Conservation (phyloP, 1,140 invertebrate species). For the Solen grandis region DNA sequence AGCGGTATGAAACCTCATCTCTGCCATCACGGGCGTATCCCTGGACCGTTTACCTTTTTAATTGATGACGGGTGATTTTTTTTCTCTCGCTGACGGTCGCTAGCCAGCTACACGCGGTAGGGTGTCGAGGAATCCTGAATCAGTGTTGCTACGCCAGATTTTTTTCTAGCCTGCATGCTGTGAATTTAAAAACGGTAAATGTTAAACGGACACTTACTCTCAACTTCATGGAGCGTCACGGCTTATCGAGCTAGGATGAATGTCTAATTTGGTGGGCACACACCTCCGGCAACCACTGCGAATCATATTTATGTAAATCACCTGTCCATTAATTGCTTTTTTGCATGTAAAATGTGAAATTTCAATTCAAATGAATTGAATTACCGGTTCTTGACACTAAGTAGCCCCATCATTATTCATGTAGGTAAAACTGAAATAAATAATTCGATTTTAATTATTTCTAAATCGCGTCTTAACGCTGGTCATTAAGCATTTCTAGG, state of each 20-base stretch:
- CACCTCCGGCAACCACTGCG: background rate
- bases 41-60: too few species aligned
- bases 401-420: conserved; percentile 48
- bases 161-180: background rate
- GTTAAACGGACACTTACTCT: background rate
- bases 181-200: background rate
- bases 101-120: too few species aligned
- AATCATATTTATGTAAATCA: conserved; percentile 37
- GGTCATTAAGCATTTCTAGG: too few species aligned
- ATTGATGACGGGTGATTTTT: too few species aligned
- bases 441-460: conserved; percentile 53
- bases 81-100: too few species aligned
- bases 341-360: conserved; percentile 45
- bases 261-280: conserved; percentile 1
- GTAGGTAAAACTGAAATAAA: conserved; percentile 44
- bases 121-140: too few species aligned
- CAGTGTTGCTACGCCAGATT: too few species aligned
- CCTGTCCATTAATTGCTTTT: conserved; percentile 48
- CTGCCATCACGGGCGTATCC: too few species aligned
- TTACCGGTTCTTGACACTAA: conserved; percentile 53
- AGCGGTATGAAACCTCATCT: too few species aligned
- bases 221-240: conserved; percentile 33
- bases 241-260: conserved; percentile 5
- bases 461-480: background rate
- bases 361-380: conserved; percentile 51